Conservation (phyloP, 2,797 vertebrate species). For the Pipistrellus pipistrellus region DNA sequence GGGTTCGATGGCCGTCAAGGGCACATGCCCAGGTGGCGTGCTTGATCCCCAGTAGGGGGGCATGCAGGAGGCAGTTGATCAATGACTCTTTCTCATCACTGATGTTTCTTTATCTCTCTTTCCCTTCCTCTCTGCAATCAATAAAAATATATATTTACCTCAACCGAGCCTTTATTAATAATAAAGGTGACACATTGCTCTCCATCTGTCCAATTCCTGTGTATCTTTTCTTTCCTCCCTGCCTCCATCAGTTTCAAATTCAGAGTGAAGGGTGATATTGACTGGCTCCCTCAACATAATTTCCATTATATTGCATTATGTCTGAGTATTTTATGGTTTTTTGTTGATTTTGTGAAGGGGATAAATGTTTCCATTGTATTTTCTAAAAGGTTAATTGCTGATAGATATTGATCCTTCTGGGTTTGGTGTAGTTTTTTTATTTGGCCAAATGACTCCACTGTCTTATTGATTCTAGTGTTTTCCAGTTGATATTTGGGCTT, state of each 20-base stretch:
- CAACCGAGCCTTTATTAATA: not conserved
- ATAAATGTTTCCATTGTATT: not conserved
- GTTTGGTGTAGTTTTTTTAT: conserved; percentile 29
- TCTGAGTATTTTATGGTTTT: not conserved
- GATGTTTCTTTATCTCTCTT: not conserved
- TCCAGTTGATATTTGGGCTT: not conserved
- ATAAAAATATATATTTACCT: not conserved
- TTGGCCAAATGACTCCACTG: conserved; percentile 43
- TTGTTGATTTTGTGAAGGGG: conserved; percentile 37
- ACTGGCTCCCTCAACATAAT: not conserved
- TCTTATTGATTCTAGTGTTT: not conserved
- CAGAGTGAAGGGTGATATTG: not conserved
- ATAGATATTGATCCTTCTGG: not conserved
- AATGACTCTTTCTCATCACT: not conserved
- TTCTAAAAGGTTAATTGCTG: conserved; percentile 29
- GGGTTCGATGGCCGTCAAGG: not conserved
- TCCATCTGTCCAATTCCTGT: not conserved
- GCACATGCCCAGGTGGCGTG: too few species aligned
- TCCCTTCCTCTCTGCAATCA: not conserved
- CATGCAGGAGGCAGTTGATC: not conserved
- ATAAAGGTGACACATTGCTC: not conserved
- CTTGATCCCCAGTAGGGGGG: too few species aligned
- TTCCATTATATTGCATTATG: not conserved
- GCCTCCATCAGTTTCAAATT: conserved; percentile 10
- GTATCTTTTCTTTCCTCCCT: not conserved